Evolutionary conservation across 1,140 invertebrate genomes (phyloP), one percentile per base, ranked within the genome.

Genomic region (Drosophila pandora): DNA sequence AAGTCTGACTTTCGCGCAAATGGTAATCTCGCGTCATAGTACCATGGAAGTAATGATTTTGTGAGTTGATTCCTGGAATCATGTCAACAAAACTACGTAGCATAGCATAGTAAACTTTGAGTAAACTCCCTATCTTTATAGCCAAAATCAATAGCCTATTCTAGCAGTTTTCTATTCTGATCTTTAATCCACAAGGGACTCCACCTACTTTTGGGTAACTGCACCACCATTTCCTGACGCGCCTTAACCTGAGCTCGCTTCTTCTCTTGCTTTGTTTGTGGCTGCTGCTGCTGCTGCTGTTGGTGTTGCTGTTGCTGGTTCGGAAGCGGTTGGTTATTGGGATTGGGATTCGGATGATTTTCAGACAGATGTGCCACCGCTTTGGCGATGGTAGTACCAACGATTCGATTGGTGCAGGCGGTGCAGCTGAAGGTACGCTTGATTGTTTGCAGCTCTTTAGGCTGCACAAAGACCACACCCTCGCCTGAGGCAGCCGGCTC

Each of bases 201-300:
- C 5, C n/a, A 52, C 73, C 67, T 67, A 90, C 88, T 89, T 23
- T 90, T 89, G 17, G 87, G 87, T 22, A 90, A 45, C 21, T 67
- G 68, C n/a, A 75, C 12, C 5, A 47, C 53, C 13, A 68, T 54
- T 7, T 63, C 61, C 4, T 67, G 43, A n/a, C 74, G 77, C 12
- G 80, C 80, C 47, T 84, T 70, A 17, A 75, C 78, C 7, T 61
- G 47, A 0, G 64, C 74, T 0, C 61, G 58, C 12, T 75, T 77
- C 9, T 39, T 78, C 3, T 85, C 78, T 21, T 71, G 56, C 10
- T 52, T 77, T 2, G 43, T 34, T 22, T 7, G 61, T 6, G 28
- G 37, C 23, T 57, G 67, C 9, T 34, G 13, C 22, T 53, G 48
- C 1, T 43, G 43, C 21, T 60, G 13, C 22, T 53, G 48, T 0